Percentiles rank a stretch among this genome's conserved stretches.
These are phyloP conservation scores for Python bivittatus DNA, from an alignment of 2,113 vertebrate species.

Conservation along the genomic window DNA sequence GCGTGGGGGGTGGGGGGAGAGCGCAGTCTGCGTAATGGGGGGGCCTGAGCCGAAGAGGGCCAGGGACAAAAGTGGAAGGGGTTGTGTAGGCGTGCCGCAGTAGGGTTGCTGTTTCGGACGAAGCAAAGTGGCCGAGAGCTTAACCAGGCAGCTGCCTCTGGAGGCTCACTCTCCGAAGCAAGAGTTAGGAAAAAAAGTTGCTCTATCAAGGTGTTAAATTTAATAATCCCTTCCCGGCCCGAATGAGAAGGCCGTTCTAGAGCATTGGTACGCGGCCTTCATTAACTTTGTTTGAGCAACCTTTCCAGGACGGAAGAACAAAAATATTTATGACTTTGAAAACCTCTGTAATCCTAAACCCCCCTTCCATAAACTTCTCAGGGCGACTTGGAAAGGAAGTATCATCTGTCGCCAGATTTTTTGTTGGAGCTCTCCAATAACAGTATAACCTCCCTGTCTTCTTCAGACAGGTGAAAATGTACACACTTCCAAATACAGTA, in stretches of 20 bases:
- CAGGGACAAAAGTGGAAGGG: not conserved
- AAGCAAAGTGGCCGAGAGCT: not conserved
- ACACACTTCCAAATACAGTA: not conserved
- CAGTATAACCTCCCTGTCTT: not conserved
- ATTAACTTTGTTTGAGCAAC: not conserved
- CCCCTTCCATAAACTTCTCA: not conserved
- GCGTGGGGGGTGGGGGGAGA: not conserved
- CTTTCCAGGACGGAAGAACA: not conserved
- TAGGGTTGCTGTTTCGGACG: not conserved
- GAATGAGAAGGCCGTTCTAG: not conserved
- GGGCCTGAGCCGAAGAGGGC: not conserved
- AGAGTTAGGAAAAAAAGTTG: not conserved
- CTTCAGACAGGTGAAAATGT: not conserved
- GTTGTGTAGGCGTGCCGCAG: not conserved
- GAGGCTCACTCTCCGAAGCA: not conserved
- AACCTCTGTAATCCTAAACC: not conserved
- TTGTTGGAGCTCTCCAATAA: not conserved
- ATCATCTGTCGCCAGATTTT: not conserved
- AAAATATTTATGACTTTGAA: not conserved
- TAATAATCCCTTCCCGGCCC: not conserved
- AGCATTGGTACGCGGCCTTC: not conserved
- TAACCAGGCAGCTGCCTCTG: not conserved
- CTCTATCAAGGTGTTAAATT: not conserved
- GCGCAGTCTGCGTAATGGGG: not conserved
- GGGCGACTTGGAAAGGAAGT: not conserved